Evolutionary conservation across 2,888 invertebrate genomes (phyloP).

Genomic region (Troilus luridus): DNA sequence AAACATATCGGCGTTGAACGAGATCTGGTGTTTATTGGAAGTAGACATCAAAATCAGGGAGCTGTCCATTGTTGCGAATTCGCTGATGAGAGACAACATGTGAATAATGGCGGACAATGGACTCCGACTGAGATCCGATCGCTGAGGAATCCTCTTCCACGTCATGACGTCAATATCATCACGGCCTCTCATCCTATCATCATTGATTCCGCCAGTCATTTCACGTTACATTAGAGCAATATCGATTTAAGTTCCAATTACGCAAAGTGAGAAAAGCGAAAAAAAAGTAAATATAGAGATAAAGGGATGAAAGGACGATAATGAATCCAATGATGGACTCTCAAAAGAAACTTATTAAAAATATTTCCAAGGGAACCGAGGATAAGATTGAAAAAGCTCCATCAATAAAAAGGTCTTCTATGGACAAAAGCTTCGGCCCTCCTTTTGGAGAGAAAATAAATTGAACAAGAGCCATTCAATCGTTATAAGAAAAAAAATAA

Average conservation of each 20-base stretch:
- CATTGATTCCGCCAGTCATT: background rate
- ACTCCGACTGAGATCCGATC: background rate
- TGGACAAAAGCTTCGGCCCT: background rate
- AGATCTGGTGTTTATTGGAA: background rate
- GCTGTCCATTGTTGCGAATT: background rate
- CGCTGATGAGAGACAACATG: background rate
- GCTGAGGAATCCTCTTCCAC: background rate
- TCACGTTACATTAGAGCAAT: background rate
- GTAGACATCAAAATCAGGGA: background rate
- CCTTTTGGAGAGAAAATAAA: background rate
- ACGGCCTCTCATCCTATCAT: background rate
- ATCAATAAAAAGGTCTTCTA: background rate
- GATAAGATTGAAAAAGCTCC: background rate
- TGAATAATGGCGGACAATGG: background rate
- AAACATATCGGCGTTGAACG: background rate
- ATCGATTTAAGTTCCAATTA: background rate
- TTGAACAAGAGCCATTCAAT: background rate
- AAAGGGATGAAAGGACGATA: background rate
- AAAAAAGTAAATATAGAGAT: background rate
- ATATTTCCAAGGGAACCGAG: background rate
- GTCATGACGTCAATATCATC: background rate
- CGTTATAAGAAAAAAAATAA: background rate
- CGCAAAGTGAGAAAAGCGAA: background rate
- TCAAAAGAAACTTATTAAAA: constrained; percentile 10
- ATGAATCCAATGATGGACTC: background rate